Conservation (phyloP, 2,888 invertebrate genomes). For the Horisme vitalbata region DNA sequence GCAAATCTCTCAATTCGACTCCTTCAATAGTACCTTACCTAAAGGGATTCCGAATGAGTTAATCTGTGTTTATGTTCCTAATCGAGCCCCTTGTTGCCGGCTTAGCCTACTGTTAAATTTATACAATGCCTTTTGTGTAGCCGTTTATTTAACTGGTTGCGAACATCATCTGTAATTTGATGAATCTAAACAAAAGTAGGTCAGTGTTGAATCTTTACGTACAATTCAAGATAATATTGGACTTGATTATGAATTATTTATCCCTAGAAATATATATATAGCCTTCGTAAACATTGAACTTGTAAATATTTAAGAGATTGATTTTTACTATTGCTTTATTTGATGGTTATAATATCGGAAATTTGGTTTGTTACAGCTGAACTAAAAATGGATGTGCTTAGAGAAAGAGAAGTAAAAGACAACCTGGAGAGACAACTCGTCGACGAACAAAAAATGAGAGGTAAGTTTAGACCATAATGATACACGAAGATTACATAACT, state of each 20-base stretch:
- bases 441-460: constrained; percentile 97
- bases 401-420: constrained; percentile 96
- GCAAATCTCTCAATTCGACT: constrained; percentile 81
- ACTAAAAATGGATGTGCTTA: constrained; percentile 96
- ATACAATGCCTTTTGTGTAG: constrained; percentile 75
- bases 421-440: constrained; percentile 95
- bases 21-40: constrained; percentile 66
- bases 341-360: not conserved
- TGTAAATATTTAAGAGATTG: too few species aligned
- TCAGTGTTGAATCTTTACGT: constrained; percentile 19
- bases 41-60: constrained; percentile 81
- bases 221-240: constrained; percentile 1
- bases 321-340: too few species aligned
- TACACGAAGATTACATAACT: too few species aligned
- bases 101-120: constrained; percentile 75
- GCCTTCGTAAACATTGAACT: too few species aligned
- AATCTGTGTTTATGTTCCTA: constrained; percentile 82
- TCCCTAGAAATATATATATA: too few species aligned
- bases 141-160: constrained; percentile 67
- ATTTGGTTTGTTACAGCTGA: constrained; percentile 89
- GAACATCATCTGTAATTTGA: constrained; percentile 52
- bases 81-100: constrained; percentile 79
- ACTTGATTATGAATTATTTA: too few species aligned
- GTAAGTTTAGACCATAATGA: constrained; percentile 83
- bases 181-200: constrained; percentile 38